These are phyloP conservation scores for Danionella dracula DNA, from an alignment of 2,797 vertebrate species.

Conservation along the genomic window DNA sequence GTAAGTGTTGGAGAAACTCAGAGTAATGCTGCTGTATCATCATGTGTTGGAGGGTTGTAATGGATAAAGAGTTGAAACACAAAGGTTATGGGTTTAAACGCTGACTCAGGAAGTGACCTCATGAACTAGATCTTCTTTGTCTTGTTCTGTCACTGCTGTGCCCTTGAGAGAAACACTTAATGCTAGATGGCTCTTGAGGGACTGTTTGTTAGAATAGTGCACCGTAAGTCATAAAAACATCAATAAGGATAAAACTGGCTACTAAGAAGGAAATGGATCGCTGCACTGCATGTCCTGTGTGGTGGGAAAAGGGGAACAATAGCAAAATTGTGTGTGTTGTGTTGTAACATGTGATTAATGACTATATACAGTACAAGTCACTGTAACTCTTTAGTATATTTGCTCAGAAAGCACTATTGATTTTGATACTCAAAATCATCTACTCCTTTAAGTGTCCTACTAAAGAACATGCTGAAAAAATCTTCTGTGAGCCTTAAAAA, in stretches of 20 bases:
- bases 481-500: no score
- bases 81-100: slow-evolving; percentile 23
- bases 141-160: slow-evolving; percentile 21
- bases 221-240: slow-evolving; percentile 10
- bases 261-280: neutral
- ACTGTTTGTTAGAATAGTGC: slow-evolving; percentile 3
- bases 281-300: no score
- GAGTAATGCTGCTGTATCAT: slow-evolving; percentile 3
- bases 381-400: no score
- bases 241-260: neutral
- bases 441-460: no score
- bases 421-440: no score
- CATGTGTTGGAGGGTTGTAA: neutral
- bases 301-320: no score
- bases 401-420: no score
- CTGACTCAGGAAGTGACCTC: slow-evolving; percentile 25
- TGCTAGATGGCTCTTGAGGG: slow-evolving; percentile 1
- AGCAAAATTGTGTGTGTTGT: no score
- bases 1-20: neutral
- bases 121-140: neutral
- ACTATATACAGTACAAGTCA: no score
- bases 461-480: no score
- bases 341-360: no score
- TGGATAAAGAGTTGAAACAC: slow-evolving; percentile 7
- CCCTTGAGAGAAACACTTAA: slow-evolving; percentile 26